These are phyloP conservation scores for Brotula barbata DNA, from an alignment of 2,797 vertebrate species.

Conservation along the genomic window DNA sequence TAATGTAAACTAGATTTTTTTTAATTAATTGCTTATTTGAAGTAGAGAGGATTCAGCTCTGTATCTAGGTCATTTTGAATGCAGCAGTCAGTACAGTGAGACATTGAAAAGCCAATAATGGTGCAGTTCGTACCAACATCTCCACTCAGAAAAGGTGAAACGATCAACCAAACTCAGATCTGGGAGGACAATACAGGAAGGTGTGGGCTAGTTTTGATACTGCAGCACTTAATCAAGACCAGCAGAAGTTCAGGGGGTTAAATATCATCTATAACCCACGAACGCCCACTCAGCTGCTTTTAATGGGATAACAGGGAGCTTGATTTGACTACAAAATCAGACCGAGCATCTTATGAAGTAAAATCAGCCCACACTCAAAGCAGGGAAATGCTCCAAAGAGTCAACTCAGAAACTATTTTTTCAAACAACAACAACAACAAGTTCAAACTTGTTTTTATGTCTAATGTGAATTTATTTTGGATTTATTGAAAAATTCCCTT, in stretches of 20 bases:
- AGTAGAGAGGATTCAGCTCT: neutral
- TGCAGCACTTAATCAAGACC: neutral
- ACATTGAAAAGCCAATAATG: neutral
- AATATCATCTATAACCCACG: slow-evolving; percentile 2
- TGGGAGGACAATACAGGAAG: slow-evolving; percentile 31
- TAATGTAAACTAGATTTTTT: slow-evolving; percentile 1
- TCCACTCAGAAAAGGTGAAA: neutral
- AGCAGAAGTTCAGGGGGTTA: slow-evolving; percentile 6
- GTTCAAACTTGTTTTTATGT: too few relatives aligned
- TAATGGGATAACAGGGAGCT: neutral
- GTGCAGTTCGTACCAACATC: neutral
- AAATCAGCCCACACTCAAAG: slow-evolving; percentile 18
- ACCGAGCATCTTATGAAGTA: slow-evolving; percentile 13
- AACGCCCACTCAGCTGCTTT: slow-evolving; percentile 1
- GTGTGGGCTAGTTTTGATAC: slow-evolving; percentile 31
- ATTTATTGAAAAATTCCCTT: too few relatives aligned
- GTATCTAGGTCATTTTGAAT: neutral
- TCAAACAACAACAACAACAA: too few relatives aligned
- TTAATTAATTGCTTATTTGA: slow-evolving; percentile 20
- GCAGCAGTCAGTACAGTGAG: neutral
- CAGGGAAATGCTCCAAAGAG: too few relatives aligned
- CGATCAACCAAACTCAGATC: slow-evolving; percentile 20
- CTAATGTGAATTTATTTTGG: too few relatives aligned
- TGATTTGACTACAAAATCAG: neutral
- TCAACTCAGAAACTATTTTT: too few relatives aligned